Base-by-base conservation (phyloP, 1,140 invertebrate species). In the Saccostrea glomerata region DNA sequence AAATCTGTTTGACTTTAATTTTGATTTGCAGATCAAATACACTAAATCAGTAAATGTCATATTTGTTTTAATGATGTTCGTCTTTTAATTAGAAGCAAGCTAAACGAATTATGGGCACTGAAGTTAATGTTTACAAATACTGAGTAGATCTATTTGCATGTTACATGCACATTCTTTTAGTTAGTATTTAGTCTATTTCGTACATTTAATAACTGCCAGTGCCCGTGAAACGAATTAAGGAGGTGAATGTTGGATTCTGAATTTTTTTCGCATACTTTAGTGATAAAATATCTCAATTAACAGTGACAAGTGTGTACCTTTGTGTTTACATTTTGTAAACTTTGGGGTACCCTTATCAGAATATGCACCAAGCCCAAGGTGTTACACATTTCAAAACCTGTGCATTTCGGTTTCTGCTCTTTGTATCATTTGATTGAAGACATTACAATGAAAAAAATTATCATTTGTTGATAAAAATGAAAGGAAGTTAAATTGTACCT, bases 401-500 rank as follows among this genome's bases (percentile, higher is more conserved):
- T 47, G 47, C 5, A 47, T 47, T n/a, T 63, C 58, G 15, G 58
- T 63, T 6, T 20, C 58, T 20, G n/a, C 3, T 63, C 47, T 47
- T 47, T 47, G 47, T 47, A 47, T 47, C 47, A 9, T 20, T 63
- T 63, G 58, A 63, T 63, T 63, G 58, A 17, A 63, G 4, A 63
- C 17, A 63, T 63, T 63, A 17, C 1, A 30, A 12, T 30, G 70
- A 73, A 73, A 77, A 77, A 25, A 77, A 17, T 36, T 77, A 30
- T 36, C 1, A 12, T 77, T 17, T 30, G 23, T 11, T 30, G 66
- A 77, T 77, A 77, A 77, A 77, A 77, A 77, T 36, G 70, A 30
- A 77, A 36, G 70, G 13, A 77, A 36, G 23, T 30, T 77, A 15
- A 77, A 77, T 77, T 77, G 30, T 77, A 77, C 70, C 70, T 77